These are phyloP conservation scores for Aplodontia rufa DNA, from an alignment of 2,113 vertebrate species.

Conservation along the genomic window DNA sequence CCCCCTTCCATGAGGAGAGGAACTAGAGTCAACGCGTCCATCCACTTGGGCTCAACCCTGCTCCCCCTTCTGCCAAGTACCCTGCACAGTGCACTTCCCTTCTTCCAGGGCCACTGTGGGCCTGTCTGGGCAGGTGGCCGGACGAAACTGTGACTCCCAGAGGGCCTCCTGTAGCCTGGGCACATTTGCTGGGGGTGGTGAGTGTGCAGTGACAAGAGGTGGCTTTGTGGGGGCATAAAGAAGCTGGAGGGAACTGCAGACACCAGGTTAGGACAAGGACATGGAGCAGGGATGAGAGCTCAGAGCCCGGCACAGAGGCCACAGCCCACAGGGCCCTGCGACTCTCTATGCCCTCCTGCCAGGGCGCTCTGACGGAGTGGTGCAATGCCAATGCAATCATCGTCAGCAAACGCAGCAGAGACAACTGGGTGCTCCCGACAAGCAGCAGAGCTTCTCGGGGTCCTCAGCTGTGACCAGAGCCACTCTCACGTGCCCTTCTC, in stretches of 20 bases:
- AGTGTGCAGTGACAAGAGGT: not conserved
- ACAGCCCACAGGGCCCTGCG: not conserved
- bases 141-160: accelerated
- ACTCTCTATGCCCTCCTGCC: too few relatives aligned
- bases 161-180: not conserved
- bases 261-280: not conserved
- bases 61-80: not conserved
- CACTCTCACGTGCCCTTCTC: not conserved
- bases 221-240: not conserved
- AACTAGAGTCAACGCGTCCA: accelerated
- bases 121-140: not conserved
- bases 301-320: not conserved
- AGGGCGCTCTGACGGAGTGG: accelerated
- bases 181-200: not conserved
- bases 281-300: accelerated
- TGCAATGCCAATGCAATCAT: not conserved
- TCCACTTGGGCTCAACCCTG: not conserved
- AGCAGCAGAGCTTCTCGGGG: not conserved
- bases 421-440: not conserved
- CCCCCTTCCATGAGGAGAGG: not conserved
- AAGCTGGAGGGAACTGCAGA: not conserved
- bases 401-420: not conserved
- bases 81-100: not conserved
- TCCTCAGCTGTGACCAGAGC: not conserved
- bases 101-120: accelerated